Evolutionary conservation across 1,140 invertebrate species (phyloP), one percentile per base, ranked within the genome.

Genomic region (Phymastichus coffea): DNA sequence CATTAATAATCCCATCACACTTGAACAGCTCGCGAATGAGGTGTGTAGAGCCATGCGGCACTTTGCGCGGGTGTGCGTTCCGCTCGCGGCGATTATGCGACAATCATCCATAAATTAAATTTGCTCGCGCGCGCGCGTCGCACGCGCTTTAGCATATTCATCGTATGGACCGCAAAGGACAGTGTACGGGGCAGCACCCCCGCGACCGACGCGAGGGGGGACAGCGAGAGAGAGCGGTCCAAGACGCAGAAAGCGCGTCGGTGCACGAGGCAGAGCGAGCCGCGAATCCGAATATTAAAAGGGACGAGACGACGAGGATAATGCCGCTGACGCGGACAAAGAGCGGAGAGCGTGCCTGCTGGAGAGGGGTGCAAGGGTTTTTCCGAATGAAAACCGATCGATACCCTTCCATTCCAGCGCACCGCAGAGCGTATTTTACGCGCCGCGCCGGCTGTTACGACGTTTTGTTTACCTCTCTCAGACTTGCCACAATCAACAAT

Each of bases 21-120:
- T n/a, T n/a, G n/a, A n/a, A n/a, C n/a, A n/a, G n/a, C n/a, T n/a
- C n/a, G n/a, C n/a, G n/a, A n/a, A n/a, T n/a, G n/a, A n/a, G n/a
- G n/a, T n/a, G n/a, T n/a, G n/a, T n/a, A n/a, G n/a, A n/a, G n/a
- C n/a, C n/a, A n/a, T n/a, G n/a, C n/a, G n/a, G n/a, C n/a, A n/a
- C n/a, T n/a, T n/a, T n/a, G n/a, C n/a, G n/a, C n/a, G n/a, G n/a
- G n/a, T n/a, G n/a, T n/a, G n/a, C n/a, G n/a, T n/a, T n/a, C n/a
- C n/a, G n/a, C n/a, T 55, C 25, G 1, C 33, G 4, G 25, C 15
- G 40, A 55, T 55, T 44, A 44, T 46, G 30, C 41, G 53, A 55
- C 53, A 37, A 56, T 56, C 41, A 47, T 37, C n/a, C 54, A 38
- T 56, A 56, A 56, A 56, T 56, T 56, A 56, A 47, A 47, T 56